Evolutionary conservation across 1,140 invertebrate species (phyloP), one percentile per base, ranked within the genome.

Genomic region (Cylas formicarius): DNA sequence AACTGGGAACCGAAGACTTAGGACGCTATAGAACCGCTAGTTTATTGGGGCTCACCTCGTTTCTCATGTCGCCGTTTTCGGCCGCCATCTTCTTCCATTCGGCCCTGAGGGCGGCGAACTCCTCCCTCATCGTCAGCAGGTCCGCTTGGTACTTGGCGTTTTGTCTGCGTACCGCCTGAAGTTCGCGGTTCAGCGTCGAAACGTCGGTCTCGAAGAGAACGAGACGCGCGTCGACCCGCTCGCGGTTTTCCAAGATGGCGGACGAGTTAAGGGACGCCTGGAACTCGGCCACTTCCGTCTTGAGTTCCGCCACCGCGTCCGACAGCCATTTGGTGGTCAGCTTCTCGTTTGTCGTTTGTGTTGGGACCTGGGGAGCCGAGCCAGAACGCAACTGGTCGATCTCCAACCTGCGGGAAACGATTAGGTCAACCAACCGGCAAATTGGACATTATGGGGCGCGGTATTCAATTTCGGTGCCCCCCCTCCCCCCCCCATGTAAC

Each of bases 241-340:
- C 58, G 37, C 58, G 57, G 33, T 61, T 57, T 33, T 56, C 53
- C 0, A 66, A 48, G 10, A 63, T 55, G 9, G 54, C 52, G 5
- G 64, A 60, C 9, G 62, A 56, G 36, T 67, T 67, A 4, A 66
- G 43, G 2, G 59, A 50, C n/a, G 40, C 48, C 35, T 67, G 64
- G n/a, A 68, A 31, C 53, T 71, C 69, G 8, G 53, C 44, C 10
- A 69, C 38, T 57, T 71, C 69, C 5, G 50, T 58, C 36, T 63
- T 60, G 26, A 70, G 35, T 51, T 71, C 67, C 26, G 50, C 36
- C 7, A 71, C 49, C 8, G 56, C 41, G 23, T 57, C 57, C 19
- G 65, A 58, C 27, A 71, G 53, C 68, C 68, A 71, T 52, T 69
- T 66, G 14, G 69, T 24, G 1, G 66, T 69, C 26, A 70, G 46